Evolutionary conservation across 2,797 vertebrate species (phyloP).

Genomic region (Falco berigora): DNA sequence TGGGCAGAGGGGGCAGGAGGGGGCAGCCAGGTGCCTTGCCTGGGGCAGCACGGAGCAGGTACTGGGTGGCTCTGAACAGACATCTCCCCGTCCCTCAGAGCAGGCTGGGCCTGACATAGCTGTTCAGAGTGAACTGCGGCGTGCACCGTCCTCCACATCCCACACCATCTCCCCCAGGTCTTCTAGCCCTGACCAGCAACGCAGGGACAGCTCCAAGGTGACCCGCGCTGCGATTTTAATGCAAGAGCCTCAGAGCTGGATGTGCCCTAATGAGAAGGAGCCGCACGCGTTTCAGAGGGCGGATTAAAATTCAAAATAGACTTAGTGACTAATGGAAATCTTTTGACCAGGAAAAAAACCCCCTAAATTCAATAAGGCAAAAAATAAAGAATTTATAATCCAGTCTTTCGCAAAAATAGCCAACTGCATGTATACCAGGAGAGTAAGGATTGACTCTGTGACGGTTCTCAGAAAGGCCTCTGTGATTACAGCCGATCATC

Average conservation of each 20-base stretch:
- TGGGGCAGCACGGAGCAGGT: background rate
- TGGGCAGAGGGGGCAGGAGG: background rate
- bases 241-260: background rate
- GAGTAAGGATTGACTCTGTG: background rate
- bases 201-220: accelerated
- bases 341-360: background rate
- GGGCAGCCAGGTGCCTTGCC: background rate
- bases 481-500: background rate
- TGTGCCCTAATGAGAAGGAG: background rate
- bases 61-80: accelerated
- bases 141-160: accelerated
- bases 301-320: background rate
- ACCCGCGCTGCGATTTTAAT: background rate
- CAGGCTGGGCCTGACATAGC: background rate
- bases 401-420: background rate
- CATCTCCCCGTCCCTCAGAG: background rate
- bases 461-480: background rate
- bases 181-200: background rate
- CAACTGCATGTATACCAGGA: background rate
- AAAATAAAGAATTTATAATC: too few species aligned
- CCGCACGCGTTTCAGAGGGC: background rate
- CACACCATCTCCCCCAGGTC: accelerated
- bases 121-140: background rate
- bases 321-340: background rate
- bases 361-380: background rate